phyloP scores from a whole-genome alignment of 2,888 invertebrate species.

The Vannuccia rotundouncinata region DNA sequence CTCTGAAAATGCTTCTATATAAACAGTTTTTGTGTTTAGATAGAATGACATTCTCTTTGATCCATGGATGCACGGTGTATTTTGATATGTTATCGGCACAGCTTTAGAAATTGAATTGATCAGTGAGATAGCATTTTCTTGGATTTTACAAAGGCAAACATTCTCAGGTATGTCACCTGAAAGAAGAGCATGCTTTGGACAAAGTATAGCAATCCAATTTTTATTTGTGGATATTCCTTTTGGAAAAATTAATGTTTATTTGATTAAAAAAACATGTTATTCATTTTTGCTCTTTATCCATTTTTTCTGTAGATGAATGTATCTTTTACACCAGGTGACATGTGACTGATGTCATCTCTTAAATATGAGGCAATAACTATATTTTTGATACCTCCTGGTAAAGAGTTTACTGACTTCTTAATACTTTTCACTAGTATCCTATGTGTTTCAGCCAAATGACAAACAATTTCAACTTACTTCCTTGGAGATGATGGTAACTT shows the following conservation, averaged over 20 bases:
- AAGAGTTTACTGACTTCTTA: constrained; percentile 5
- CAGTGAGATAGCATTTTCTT: constrained; percentile 2
- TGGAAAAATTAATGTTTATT: neutral
- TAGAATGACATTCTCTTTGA: too few relatives aligned
- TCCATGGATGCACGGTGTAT: too few relatives aligned
- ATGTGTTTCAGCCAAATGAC: constrained; percentile 19
- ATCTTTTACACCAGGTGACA: constrained; percentile 19
- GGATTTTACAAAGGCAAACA: constrained; percentile 12
- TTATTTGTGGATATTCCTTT: constrained; percentile 19
- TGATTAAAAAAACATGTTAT: constrained; percentile 8
- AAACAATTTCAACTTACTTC: constrained; percentile 18
- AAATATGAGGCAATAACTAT: constrained; percentile 15
- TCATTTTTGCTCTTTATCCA: constrained; percentile 17
- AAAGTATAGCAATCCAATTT: constrained; percentile 16
- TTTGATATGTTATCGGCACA: too few relatives aligned
- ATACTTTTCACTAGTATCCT: constrained; percentile 17
- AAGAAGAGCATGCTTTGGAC: neutral
- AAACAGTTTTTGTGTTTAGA: too few relatives aligned
- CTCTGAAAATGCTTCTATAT: too few relatives aligned
- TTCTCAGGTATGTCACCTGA: constrained; percentile 21
- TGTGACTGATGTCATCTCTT: constrained; percentile 15
- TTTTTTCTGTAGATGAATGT: constrained; percentile 19
- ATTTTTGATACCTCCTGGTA: neutral
- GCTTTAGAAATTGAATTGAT: too few relatives aligned
- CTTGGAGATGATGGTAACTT: neutral